These are phyloP conservation scores for Sycophaga agraensis DNA, from an alignment of 1,140 invertebrate species.

Conservation along the genomic window DNA sequence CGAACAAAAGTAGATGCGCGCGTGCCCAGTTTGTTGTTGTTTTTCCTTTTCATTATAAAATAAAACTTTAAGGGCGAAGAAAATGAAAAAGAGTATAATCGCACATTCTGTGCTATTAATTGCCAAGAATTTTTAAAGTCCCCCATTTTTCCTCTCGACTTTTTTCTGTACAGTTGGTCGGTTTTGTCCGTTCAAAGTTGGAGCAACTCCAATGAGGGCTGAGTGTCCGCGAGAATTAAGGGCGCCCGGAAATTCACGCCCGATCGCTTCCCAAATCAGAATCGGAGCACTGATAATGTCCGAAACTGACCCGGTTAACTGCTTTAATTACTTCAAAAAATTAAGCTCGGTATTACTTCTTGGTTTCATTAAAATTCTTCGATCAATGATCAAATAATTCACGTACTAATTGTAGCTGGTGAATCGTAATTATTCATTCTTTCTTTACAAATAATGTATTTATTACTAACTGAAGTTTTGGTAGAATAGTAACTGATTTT, in stretches of 20 bases:
- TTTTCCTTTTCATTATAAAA: background rate
- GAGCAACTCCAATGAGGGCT: slow-evolving; percentile 1
- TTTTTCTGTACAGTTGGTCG: no score
- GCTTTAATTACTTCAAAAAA: slow-evolving; percentile 6
- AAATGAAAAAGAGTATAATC: background rate
- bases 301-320: slow-evolving; percentile 1
- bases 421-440: no score
- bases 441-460: no score
- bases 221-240: slow-evolving; percentile 10
- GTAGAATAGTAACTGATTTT: no score
- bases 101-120: background rate
- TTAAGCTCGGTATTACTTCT: no score
- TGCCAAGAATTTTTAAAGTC: background rate
- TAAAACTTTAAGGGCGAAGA: background rate
- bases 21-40: no score
- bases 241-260: slow-evolving; percentile 18
- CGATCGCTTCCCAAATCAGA: slow-evolving; percentile 11
- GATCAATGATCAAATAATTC: no score
- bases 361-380: no score
- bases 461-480: no score
- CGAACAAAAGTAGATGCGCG: no score
- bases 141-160: no score
- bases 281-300: slow-evolving; percentile 9
- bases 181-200: background rate
- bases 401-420: no score